Base-by-base conservation (phyloP, 2,113 vertebrate species). In the Marmota flaviventris region DNA sequence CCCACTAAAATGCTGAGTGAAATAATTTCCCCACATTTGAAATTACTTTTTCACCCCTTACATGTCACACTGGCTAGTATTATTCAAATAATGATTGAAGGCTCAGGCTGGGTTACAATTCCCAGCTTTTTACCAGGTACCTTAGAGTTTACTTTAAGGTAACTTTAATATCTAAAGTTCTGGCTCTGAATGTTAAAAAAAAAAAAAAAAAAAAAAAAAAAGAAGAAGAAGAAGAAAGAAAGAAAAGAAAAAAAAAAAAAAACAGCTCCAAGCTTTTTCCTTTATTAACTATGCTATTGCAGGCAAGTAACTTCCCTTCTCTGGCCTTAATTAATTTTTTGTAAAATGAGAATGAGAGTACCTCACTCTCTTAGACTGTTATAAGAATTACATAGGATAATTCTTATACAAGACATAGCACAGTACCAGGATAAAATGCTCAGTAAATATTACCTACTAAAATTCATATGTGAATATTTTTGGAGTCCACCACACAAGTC, bases 311-410 rank as follows among this genome's bases (percentile, higher is more conserved):
- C 76, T 53, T 51, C n/a, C 8, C 67, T 94, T 34, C 37, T 53
- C 24, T 37, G 58, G 73, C 27, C 24, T 89, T 73, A 89, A 56
- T 42, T 81, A 22, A 65, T 39, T 69, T 48, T 94, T 79, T 81
- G 3, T 45, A 56, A 88, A 81, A 42, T 34, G 32, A 89, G 67
- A 69, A 82, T 76, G 4, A 92, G 39, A 92, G 34, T 25, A 89
- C 16, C 61, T 92, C 85, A 9, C 61, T 94, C 48, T 29, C 8
- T 63, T 61, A 69, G 27, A 76, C 6, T 81, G 39, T 9, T 78
- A 9, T 58, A 92, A 91, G 25, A 87, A 95, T 88, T 51, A 91
- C 20, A 84, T 20, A 92, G 24, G 48, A 79, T 69, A 89, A 92
- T 81, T 48, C 45, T 3, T 53, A 14, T 58, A 39, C 79, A 92